Evolutionary conservation across 2,888 invertebrate species (phyloP).

Genomic region (Eutolmus rufibarbis): DNA sequence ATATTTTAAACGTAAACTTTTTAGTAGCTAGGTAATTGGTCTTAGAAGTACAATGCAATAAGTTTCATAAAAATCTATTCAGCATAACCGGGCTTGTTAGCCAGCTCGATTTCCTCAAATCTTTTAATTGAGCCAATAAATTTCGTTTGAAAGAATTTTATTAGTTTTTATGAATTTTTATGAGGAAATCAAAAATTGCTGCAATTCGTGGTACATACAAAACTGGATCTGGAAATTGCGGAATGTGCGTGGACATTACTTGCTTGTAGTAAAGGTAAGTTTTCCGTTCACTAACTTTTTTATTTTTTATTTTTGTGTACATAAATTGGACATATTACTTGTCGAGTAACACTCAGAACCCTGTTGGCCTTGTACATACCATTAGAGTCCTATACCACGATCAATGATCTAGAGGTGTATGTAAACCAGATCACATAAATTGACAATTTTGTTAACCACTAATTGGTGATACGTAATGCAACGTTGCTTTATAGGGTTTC

Average conservation of each 20-base stretch:
- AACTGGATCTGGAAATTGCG: background rate
- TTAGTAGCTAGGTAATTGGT: background rate
- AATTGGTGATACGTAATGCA: background rate
- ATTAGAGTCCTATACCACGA: background rate
- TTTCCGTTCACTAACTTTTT: background rate
- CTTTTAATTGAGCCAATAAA: background rate
- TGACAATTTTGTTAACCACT: background rate
- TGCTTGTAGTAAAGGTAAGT: background rate
- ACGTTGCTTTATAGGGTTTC: background rate
- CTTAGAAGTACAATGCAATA: background rate
- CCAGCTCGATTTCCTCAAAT: background rate
- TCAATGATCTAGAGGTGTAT: background rate
- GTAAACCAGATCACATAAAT: background rate
- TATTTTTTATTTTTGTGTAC: background rate
- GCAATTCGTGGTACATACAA: background rate
- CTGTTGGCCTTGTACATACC: background rate
- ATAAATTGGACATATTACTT: background rate
- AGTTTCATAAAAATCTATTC: background rate
- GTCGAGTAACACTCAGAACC: background rate
- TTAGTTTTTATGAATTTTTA: background rate
- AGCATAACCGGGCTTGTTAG: background rate
- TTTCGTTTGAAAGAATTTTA: background rate
- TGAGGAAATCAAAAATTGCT: background rate
- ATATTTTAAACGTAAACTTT: no score
- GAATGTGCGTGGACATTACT: background rate